These are phyloP conservation scores for Phaethornis superciliosus DNA, from an alignment of 2,113 vertebrate species.

Conservation along the genomic window DNA sequence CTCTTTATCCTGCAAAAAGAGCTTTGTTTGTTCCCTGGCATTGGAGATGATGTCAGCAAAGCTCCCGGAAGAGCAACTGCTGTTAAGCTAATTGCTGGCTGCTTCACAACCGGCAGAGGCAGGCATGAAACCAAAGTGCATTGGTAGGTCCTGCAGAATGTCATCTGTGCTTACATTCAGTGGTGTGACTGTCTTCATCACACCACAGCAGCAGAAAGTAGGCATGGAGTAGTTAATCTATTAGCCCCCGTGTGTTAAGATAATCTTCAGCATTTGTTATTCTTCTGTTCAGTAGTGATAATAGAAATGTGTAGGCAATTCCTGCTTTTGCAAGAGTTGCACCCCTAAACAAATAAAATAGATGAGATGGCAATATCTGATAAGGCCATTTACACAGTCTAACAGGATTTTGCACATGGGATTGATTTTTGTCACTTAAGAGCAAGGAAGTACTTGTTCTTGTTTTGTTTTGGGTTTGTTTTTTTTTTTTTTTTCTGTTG, in stretches of 20 bases:
- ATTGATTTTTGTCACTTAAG: background rate
- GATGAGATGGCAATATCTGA: background rate
- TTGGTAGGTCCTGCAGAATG: background rate
- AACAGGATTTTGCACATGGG: background rate
- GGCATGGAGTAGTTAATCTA: background rate
- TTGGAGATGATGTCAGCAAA: constrained; percentile 72
- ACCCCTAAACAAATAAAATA: background rate
- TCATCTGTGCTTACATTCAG: background rate
- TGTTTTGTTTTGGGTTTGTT: background rate
- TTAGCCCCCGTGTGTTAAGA: background rate
- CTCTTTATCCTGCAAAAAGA: constrained; percentile 63
- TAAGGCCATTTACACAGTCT: background rate
- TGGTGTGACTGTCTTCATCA: background rate
- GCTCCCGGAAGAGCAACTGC: constrained; percentile 67
- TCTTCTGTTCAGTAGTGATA: background rate
- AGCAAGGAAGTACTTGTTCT: background rate
- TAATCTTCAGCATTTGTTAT: background rate
- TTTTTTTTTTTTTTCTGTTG: background rate
- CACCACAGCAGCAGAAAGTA: background rate
- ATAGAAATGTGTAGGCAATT: background rate
- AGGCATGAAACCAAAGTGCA: constrained; percentile 12
- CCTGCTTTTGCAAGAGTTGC: background rate
- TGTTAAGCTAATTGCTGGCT: constrained; percentile 61
- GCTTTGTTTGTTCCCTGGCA: constrained; percentile 70
- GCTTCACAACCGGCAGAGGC: constrained; percentile 37